Conservation (phyloP, 2,113 vertebrate genomes). For the Craseonycteris thonglongyai region DNA sequence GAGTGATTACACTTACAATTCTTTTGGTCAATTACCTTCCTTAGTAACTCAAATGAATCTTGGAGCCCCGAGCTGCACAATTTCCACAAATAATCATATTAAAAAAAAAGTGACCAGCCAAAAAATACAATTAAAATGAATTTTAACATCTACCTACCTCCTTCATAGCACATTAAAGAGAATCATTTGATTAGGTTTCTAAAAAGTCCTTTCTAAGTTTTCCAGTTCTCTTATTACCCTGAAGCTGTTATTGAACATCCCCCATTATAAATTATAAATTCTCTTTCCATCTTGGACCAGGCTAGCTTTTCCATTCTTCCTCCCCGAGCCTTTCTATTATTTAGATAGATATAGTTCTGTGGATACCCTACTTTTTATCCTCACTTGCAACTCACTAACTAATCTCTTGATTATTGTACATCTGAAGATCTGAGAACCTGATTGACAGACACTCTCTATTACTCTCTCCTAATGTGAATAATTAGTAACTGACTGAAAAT, state of each 20-base stretch:
- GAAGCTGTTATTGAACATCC: neutral
- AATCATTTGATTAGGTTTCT: neutral
- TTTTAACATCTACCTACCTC: neutral
- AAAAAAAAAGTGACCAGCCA: neutral
- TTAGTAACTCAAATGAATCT: conserved; percentile 8
- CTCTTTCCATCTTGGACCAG: neutral
- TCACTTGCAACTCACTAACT: neutral
- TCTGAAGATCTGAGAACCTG: neutral
- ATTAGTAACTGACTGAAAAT: neutral
- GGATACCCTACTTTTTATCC: neutral
- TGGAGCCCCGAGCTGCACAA: neutral
- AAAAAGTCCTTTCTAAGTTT: neutral
- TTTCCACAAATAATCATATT: conserved; percentile 7
- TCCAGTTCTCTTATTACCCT: neutral
- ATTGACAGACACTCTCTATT: neutral
- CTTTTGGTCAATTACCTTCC: neutral
- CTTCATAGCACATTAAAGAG: neutral
- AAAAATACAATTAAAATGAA: neutral
- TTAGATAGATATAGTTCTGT: neutral
- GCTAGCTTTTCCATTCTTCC: neutral
- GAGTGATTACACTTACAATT: neutral
- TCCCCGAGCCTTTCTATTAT: neutral
- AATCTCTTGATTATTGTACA: neutral
- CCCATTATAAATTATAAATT: neutral
- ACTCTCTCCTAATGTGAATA: neutral